phyloP scores from a whole-genome alignment of 1,140 invertebrate genomes.

The Drosophila auraria region DNA sequence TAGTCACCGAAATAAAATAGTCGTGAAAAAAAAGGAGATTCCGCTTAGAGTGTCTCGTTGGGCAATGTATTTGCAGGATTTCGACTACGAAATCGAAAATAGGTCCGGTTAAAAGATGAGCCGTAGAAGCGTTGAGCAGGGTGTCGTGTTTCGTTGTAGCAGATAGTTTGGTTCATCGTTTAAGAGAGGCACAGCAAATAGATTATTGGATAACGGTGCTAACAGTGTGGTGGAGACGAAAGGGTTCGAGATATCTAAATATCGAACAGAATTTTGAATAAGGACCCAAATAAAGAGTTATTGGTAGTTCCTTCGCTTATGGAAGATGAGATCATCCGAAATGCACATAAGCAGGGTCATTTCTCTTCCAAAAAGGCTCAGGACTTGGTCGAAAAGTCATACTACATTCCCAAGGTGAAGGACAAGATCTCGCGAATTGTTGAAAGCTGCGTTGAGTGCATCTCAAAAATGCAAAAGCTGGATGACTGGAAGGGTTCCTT shows the following conservation, averaged over 20 bases:
- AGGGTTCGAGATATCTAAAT: background rate
- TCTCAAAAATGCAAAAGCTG: no score
- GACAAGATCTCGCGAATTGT: background rate
- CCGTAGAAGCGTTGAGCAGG: background rate
- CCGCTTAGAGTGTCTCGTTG: background rate
- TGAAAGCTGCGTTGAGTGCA: no score
- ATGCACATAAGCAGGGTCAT: no score
- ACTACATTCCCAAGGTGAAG: background rate
- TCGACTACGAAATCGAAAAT: background rate
- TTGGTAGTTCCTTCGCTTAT: background rate
- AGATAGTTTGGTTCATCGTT: background rate
- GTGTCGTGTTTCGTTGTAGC: background rate
- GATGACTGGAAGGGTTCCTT: no score
- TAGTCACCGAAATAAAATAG: background rate
- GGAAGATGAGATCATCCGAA: no score
- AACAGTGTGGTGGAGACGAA: background rate
- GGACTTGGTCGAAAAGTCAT: background rate
- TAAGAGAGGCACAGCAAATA: background rate
- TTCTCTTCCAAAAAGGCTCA: background rate
- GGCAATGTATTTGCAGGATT: background rate
- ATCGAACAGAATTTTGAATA: background rate
- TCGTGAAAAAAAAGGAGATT: background rate
- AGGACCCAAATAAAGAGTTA: background rate
- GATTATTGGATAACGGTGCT: background rate
- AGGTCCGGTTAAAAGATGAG: background rate